Conservation (phyloP, 2,113 vertebrate genomes). For the Rhinopomastus cyanomelas region DNA sequence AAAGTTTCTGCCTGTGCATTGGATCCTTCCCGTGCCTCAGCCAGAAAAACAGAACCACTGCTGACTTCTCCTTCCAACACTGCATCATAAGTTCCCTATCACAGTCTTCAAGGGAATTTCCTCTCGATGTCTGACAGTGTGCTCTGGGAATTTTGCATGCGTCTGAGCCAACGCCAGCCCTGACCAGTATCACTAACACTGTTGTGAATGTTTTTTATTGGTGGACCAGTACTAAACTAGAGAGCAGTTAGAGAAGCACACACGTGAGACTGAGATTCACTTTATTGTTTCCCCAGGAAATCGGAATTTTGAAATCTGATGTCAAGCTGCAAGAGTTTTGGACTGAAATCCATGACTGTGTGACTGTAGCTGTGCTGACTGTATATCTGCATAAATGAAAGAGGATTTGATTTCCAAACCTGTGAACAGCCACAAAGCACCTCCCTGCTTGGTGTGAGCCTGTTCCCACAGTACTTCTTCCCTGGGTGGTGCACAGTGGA, state of each 20-base stretch:
- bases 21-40: background rate
- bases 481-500: accelerated
- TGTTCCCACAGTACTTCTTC: background rate
- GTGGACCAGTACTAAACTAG: background rate
- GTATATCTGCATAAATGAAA: background rate
- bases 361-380: background rate
- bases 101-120: background rate
- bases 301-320: background rate
- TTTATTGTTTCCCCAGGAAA: background rate
- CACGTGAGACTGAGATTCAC: background rate
- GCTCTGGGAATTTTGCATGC: background rate
- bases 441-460: background rate
- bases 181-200: background rate
- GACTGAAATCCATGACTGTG: background rate
- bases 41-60: background rate
- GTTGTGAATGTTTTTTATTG: background rate
- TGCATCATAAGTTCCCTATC: background rate
- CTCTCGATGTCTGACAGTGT: background rate
- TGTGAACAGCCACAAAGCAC: background rate
- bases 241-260: background rate
- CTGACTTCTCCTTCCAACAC: background rate
- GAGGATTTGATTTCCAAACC: background rate
- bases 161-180: background rate
- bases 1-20: background rate
- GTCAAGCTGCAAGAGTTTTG: background rate